Conservation (phyloP, 2,113 vertebrate genomes). For the Etia nguti region DNA sequence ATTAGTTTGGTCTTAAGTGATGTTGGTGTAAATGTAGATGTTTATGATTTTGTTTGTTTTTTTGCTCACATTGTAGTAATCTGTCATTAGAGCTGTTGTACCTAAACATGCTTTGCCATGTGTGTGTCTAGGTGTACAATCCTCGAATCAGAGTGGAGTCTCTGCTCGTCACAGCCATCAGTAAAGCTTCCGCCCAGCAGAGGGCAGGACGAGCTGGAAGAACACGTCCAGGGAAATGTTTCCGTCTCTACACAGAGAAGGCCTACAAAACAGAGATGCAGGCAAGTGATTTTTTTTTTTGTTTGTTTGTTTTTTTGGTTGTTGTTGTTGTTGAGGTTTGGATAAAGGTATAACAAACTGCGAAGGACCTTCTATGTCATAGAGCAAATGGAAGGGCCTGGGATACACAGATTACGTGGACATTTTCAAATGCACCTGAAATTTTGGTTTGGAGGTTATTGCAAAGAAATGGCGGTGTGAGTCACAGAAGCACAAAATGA, state of each 20-base stretch:
- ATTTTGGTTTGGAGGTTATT: neutral
- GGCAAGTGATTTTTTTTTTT: conserved; percentile 66
- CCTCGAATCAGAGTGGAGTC: conserved; percentile 97
- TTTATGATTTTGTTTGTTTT: neutral
- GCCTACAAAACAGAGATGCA: conserved; percentile 99
- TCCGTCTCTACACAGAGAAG: conserved; percentile 97
- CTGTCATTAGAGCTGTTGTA: neutral
- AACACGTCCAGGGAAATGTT: conserved; percentile 96
- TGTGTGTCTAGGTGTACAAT: conserved; percentile 87
- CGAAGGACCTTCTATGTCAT: neutral
- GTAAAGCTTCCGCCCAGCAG: conserved; percentile 98
- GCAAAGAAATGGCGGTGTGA: neutral
- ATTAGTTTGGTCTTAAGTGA: neutral
- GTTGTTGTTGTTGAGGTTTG: neutral
- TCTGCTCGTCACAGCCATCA: conserved; percentile 94
- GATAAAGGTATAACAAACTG: neutral
- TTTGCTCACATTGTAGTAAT: neutral
- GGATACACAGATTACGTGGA: neutral
- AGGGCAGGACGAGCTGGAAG: conserved; percentile 96
- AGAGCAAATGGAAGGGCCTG: neutral
- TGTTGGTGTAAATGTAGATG: neutral
- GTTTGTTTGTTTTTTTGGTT: too few relatives aligned
- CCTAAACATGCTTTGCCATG: neutral
- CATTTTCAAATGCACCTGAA: neutral
- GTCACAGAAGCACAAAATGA: neutral